Conservation (phyloP, 2,888 invertebrate genomes). For the Andrena marginata region DNA sequence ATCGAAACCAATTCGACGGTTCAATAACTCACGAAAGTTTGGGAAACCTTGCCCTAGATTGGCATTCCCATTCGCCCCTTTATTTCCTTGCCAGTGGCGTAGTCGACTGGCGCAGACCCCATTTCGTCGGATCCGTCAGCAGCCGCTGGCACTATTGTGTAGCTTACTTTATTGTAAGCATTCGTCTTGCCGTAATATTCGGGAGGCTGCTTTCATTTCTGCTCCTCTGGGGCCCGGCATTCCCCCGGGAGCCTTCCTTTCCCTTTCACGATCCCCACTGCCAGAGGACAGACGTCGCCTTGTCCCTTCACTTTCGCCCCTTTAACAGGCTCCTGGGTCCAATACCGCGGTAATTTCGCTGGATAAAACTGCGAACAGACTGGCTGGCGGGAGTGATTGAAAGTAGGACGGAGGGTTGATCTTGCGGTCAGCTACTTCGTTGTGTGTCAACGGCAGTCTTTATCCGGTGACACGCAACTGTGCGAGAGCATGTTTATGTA, state of each 20-base stretch:
- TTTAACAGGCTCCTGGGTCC: conserved; percentile 46
- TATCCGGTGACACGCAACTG: conserved; percentile 25
- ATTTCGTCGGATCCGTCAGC: conserved; percentile 52
- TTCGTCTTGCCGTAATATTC: conserved; percentile 80
- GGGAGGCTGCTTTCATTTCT: conserved; percentile 24
- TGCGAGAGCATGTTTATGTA: conserved; percentile 11
- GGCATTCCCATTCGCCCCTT: conserved; percentile 13
- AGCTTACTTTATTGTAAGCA: conserved; percentile 80
- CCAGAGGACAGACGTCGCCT: neutral
- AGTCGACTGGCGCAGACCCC: neutral
- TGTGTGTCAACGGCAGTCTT: conserved; percentile 64
- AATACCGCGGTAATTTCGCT: conserved; percentile 59
- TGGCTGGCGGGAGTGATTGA: conserved; percentile 55
- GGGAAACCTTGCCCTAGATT: conserved; percentile 2
- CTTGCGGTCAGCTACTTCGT: conserved; percentile 65
- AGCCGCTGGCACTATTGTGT: conserved; percentile 75
- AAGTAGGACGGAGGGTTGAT: conserved; percentile 60
- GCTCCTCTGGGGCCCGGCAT: neutral
- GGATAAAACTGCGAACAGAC: conserved; percentile 57
- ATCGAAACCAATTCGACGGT: neutral
- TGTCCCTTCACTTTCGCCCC: conserved; percentile 30
- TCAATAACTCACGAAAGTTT: conserved; percentile 1
- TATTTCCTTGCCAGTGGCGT: conserved; percentile 17
- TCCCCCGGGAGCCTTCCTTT: neutral
- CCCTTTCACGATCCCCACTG: neutral